Conservation (phyloP, 2,888 invertebrate genomes). For the Dasypolia templi region DNA sequence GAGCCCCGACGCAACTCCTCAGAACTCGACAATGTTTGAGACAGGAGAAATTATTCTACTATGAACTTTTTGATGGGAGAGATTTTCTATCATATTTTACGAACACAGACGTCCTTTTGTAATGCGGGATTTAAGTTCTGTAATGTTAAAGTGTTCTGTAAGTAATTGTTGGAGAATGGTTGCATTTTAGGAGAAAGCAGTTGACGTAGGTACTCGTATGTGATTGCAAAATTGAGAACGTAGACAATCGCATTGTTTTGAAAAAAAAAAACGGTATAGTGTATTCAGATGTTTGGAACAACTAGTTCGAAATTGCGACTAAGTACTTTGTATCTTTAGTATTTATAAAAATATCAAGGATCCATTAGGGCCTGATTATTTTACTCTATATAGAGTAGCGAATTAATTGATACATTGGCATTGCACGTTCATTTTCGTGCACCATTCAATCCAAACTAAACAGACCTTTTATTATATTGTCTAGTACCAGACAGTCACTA, state of each 20-base stretch:
- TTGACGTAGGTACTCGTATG: not conserved
- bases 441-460: conserved; percentile 12
- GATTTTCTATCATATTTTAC: conserved; percentile 68
- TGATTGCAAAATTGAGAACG: conserved; percentile 5
- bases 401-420: conserved; percentile 4
- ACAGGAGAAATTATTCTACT: conserved; percentile 74
- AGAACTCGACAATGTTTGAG: conserved; percentile 72
- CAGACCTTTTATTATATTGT: conserved; percentile 25
- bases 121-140: conserved; percentile 43
- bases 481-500: conserved; percentile 11
- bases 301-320: not conserved
- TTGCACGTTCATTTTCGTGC: conserved; percentile 2
- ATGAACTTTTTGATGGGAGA: conserved; percentile 70
- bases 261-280: not conserved
- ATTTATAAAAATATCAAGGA: not conserved
- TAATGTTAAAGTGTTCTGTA: not conserved
- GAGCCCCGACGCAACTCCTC: conserved; percentile 69
- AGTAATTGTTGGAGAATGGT: conserved; percentile 7
- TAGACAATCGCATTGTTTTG: not conserved
- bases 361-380: too few relatives aligned
- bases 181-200: not conserved
- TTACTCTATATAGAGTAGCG: not conserved
- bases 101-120: conserved; percentile 52
- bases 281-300: not conserved
- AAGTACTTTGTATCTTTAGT: not conserved